Evolutionary conservation across 2,797 vertebrate genomes (phyloP), one percentile per base, ranked within the genome.

Genomic region (Oreochromis mossambicus): DNA sequence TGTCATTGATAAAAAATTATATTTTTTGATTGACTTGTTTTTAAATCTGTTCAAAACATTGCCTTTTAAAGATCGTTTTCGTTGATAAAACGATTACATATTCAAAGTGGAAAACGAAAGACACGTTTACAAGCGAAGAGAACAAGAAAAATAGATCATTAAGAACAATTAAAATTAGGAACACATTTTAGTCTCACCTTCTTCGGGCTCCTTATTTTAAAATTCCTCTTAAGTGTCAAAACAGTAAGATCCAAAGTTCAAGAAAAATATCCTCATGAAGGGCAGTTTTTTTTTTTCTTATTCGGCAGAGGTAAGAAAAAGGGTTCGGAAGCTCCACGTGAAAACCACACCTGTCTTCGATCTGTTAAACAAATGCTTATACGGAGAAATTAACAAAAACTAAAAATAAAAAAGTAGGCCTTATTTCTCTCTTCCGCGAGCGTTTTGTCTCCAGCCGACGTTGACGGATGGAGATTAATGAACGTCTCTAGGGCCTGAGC

Each of bases 381-480:
- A 2, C 10, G n/a, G 21, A 19, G 56, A 34, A 50, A 63, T n/a
- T 1, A 63, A 63, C 6, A 68, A 34, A 48, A 2, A 15, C 0
- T 24, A 55, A 63, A 75, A 46, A 0, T 61, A 38, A 26, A 29
- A 24, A 34, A 17, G 3, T 1, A 5, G 5, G 6, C 86, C 83
- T 11, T 26, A 24, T 78, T 43, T 56, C 6, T n/a, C 7, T 78
- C 1, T 41, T 8, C 1, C 26, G 24, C 12, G 36, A 91, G 91
- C 92, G 90, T 92, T 91, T 91, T 90, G 52, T 79, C 51, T 66
- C 73, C 95, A 90, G 95, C 94, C 93, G 96, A 93, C 93, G 97
- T 91, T 95, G 96, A 94, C 97, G 94, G 97, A 96, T 95, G 95
- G 91, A 96, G 97, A 97, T 97, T 97, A 97, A 97, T 95, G 97